Evolutionary conservation across 1,140 invertebrate species (phyloP), one percentile per base, ranked within the genome.

Genomic region (Spodoptera frugiperda): DNA sequence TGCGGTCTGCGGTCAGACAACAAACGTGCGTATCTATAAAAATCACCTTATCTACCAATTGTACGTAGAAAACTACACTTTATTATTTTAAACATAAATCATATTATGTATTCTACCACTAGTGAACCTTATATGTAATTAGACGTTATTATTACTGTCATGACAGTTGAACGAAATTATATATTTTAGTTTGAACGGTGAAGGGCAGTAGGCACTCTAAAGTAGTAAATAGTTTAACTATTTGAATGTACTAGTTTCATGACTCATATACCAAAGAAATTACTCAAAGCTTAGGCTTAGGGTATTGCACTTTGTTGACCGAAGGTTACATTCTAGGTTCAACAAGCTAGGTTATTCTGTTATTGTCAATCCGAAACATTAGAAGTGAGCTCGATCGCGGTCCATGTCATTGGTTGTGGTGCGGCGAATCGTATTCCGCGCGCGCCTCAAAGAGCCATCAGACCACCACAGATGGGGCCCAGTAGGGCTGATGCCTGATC

Each of bases 111-210:
- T 14, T 61, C 30, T 39, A 1, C 4, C 30, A n/a, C 2, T 0
- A 21, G 53, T 15, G 19, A 46, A 3, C 15, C 5, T 55, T 10
- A 5, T 30, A 44, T 5, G 8, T 71, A 44, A 71, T 71, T 55
- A 71, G 11, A n/a, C 39, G 68, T 49, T 19, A 71, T 71, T 71
- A 71, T 71, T 39, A 6, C 33, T 10, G 49, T 17, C 25, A 71
- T 10, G 49, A 71, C 68, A 54, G 68, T 71, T 9, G 68, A 25
- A 33, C 51, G 17, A 71, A 71, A 71, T 71, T 71, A 71, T 55
- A 71, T 17, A 17, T 71, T 71, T 71, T 71, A 15, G 44, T 65
- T 65, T 21, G 61, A 61, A 9, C 39, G 33, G 51, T 55, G 51
- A 71, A 71, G 8, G 49, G 68, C 51, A 9, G 12, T 67, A 30